Evolutionary conservation across 92 coral and sea anemone genomes (phyloP), one percentile per base, ranked within the genome.

Genomic region (Montipora capitata): DNA sequence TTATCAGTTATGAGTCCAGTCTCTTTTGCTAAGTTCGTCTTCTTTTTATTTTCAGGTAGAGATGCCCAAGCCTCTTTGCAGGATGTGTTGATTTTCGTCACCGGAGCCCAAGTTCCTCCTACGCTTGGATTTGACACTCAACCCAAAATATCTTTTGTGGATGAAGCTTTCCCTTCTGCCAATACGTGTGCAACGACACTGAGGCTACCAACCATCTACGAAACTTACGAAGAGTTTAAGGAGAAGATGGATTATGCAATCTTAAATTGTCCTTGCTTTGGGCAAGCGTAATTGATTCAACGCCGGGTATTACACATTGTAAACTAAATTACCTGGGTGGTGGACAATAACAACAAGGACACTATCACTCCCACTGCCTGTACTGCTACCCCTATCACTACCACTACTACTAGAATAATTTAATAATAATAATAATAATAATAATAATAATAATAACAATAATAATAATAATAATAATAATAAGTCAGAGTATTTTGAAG

Each of bases 91-190:
- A 8, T 41, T 4, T 86, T 86, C 40, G 90, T 76, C 4, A 86
- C 90, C 7, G 85, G 90, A 5, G 78, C 90, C 1, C 54, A 86
- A 7, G 78, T 77, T 0, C 84, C 79, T 4, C 90, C 85, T 5
- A 10, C 20, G 5, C 17, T 86, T 65, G 90, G 90, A 70, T 86
- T 86, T 27, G 79, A 78, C 35, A 51, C 45, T 2, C 68, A 7
- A 17, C 90, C 90, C 44, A 20, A 27, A 10, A 77, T 86, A 59
- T 0, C 40, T 41, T 86, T 77, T 44, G 49, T 63, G 14, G 78
- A 86, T 39, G 14, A 0, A 52, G 17, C 40, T 14, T 56, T 86
- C 39, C 84, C 90, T 4, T 77, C 79, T 1, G 84, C 90, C 0
- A 78, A 86, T 38, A 86, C 78, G 0, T 85, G 78, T 56, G 57